These are phyloP conservation scores for Nyctereutes procyonoides DNA, from an alignment of 2,113 vertebrate species.

Conservation along the genomic window DNA sequence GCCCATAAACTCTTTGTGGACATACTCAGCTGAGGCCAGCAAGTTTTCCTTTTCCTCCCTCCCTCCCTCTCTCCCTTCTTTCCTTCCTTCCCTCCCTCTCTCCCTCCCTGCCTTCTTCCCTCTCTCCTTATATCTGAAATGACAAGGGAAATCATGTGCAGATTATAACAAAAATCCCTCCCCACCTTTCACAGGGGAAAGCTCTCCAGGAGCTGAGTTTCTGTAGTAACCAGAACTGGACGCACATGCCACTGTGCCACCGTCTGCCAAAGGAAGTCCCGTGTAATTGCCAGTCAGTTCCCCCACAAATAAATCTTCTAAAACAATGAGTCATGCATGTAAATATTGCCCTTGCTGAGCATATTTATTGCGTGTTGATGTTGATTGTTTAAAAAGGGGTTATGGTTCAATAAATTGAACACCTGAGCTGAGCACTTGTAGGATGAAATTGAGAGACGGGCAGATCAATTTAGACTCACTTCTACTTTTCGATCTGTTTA, in stretches of 20 bases:
- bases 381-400: slow-evolving; percentile 55
- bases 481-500: slow-evolving; percentile 75
- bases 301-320: slow-evolving; percentile 64
- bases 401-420: slow-evolving; percentile 83
- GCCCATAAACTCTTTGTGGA: background rate
- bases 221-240: background rate
- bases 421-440: slow-evolving; percentile 72
- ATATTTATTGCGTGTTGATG: slow-evolving; percentile 73
- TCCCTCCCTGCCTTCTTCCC: background rate
- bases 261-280: background rate
- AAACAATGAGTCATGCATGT: slow-evolving; percentile 66
- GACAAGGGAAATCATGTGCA: background rate
- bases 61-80: background rate
- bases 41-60: background rate
- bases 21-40: slow-evolving; percentile 11
- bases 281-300: slow-evolving; percentile 33
- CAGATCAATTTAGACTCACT: slow-evolving; percentile 79
- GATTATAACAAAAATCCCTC: background rate
- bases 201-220: background rate
- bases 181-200: background rate
- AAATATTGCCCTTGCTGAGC: slow-evolving; percentile 74
- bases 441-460: slow-evolving; percentile 70
- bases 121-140: background rate
- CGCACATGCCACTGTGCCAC: background rate
- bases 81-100: background rate